Conservation (phyloP, 2,888 invertebrate genomes). For the Eremobia ochroleuca region DNA sequence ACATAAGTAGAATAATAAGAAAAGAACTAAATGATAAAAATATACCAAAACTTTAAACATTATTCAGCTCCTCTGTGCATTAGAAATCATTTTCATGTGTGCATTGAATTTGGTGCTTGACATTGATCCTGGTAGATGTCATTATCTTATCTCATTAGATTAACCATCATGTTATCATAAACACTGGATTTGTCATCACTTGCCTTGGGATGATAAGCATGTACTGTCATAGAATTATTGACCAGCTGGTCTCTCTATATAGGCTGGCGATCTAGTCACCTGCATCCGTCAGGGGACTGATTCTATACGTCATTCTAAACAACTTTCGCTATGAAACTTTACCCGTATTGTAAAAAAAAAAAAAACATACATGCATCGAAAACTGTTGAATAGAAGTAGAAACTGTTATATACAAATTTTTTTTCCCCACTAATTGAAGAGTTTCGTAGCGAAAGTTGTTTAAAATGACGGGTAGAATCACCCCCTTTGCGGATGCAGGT, state of each 20-base stretch:
- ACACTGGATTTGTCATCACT: slow-evolving; percentile 68
- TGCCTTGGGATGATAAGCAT: slow-evolving; percentile 60
- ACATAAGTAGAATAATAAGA: no score
- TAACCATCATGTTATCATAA: slow-evolving; percentile 69
- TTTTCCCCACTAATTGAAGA: background rate
- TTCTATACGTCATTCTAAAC: background rate
- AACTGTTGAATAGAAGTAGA: no score
- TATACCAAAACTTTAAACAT: slow-evolving; percentile 48
- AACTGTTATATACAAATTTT: background rate
- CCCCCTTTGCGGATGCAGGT: background rate
- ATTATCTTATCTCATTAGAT: slow-evolving; percentile 71
- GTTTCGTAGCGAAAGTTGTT: background rate
- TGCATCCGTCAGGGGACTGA: background rate
- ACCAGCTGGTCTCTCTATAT: slow-evolving; percentile 1
- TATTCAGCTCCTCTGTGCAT: slow-evolving; percentile 53
- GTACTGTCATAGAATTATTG: slow-evolving; percentile 38
- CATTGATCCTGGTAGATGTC: slow-evolving; percentile 65
- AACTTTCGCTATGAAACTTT: background rate
- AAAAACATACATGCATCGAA: background rate
- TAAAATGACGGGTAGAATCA: background rate
- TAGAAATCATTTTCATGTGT: slow-evolving; percentile 42
- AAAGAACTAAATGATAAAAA: background rate
- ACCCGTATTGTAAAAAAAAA: background rate
- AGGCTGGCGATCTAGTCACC: background rate
- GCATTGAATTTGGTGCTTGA: slow-evolving; percentile 58